Evolutionary conservation across 2,888 invertebrate species (phyloP).

Genomic region (Tetragonula carbonaria): DNA sequence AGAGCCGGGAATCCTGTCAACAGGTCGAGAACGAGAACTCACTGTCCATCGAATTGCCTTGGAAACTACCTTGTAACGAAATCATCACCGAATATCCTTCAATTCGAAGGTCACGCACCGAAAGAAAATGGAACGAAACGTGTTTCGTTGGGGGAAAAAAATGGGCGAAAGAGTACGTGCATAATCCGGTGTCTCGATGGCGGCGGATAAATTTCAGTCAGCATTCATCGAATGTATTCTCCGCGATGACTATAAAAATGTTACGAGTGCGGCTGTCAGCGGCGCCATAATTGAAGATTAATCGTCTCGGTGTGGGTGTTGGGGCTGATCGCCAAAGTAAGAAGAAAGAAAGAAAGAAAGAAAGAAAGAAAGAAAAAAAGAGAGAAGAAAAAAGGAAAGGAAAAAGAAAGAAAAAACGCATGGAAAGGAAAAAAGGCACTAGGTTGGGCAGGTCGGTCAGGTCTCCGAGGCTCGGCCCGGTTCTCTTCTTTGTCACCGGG

Average conservation of each 20-base stretch:
- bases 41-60: not conserved
- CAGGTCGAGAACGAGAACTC: not conserved
- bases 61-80: not conserved
- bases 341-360: slow-evolving; percentile 69
- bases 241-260: slow-evolving; percentile 75
- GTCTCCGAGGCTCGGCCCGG: slow-evolving; percentile 66
- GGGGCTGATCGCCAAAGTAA: slow-evolving; percentile 71
- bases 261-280: slow-evolving; percentile 80
- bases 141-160: slow-evolving; percentile 27
- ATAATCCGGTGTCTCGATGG: slow-evolving; percentile 11
- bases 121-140: slow-evolving; percentile 12
- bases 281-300: slow-evolving; percentile 83
- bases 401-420: slow-evolving; percentile 59
- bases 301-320: slow-evolving; percentile 72
- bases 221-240: slow-evolving; percentile 27
- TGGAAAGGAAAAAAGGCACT: slow-evolving; percentile 64
- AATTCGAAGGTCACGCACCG: not conserved
- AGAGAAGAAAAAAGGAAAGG: slow-evolving; percentile 66
- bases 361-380: slow-evolving; percentile 70
- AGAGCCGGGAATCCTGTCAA: not conserved
- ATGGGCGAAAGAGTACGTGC: slow-evolving; percentile 6
- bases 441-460: slow-evolving; percentile 70
- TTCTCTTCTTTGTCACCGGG: slow-evolving; percentile 74
- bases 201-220: slow-evolving; percentile 46
- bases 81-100: slow-evolving; percentile 14